Percentiles rank a stretch among this genome's conserved stretches.
Conservation (phyloP, 2,113 vertebrate species). For the Dipodomys ordii region DNA sequence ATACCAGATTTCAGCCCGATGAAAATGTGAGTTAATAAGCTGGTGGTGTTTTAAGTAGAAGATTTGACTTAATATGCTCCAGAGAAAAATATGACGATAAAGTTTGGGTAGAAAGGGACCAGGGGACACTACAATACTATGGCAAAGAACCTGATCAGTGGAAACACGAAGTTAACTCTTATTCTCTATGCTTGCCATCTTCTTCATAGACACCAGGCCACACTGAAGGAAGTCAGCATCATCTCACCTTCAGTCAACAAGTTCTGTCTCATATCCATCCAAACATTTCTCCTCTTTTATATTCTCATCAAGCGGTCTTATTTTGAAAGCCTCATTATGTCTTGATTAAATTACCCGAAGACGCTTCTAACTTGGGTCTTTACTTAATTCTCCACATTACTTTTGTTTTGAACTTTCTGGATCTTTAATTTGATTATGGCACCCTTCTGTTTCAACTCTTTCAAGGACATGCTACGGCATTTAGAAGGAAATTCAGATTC, state of each 20-base stretch:
- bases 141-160: background rate
- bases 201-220: background rate
- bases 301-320: conserved; percentile 31
- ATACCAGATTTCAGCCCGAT: background rate
- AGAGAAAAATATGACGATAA: background rate
- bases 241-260: background rate
- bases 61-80: background rate
- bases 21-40: background rate
- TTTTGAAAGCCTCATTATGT: conserved; percentile 26
- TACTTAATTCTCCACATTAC: conserved; percentile 14
- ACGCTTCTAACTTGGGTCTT: background rate
- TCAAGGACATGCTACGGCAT: conserved; percentile 1
- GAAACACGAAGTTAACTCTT: background rate
- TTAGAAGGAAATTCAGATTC: conserved; percentile 40
- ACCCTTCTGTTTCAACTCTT: background rate
- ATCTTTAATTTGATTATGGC: conserved; percentile 44
- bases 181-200: background rate
- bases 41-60: background rate
- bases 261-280: background rate
- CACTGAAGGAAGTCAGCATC: background rate
- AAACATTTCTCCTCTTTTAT: background rate
- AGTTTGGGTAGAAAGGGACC: background rate
- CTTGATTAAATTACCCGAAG: conserved; percentile 21
- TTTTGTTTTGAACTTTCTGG: conserved; percentile 44
- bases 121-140: background rate